A percentile compares a stretch with the other conserved stretches of the same genome.
Conservation (phyloP, 2,888 invertebrate genomes). For the Drosophila mayaguana region DNA sequence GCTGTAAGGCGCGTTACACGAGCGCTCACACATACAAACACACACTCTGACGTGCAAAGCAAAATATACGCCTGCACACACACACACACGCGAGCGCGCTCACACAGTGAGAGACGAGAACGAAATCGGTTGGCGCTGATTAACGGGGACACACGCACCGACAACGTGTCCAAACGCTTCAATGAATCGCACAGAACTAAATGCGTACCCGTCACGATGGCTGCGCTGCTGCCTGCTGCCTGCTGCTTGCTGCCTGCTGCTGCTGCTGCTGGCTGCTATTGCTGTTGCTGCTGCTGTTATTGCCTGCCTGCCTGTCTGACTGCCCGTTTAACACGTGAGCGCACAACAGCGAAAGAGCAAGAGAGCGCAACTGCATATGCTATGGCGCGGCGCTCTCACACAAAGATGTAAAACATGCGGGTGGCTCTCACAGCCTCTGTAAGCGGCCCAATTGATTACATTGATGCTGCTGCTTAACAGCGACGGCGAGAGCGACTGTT, state of each 20-base stretch:
- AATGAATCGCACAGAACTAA: conserved; percentile 84
- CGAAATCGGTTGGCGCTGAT: conserved; percentile 41
- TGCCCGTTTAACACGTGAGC: conserved; percentile 12
- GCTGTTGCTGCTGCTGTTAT: conserved; percentile 39
- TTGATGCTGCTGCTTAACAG: conserved; percentile 48
- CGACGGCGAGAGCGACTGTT: conserved; percentile 12
- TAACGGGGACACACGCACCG: conserved; percentile 47
- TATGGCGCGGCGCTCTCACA: conserved; percentile 17
- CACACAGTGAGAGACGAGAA: conserved; percentile 18
- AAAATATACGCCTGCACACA: conserved; percentile 10
- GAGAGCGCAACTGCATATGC: conserved; percentile 12
- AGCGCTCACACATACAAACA: conserved; percentile 29
- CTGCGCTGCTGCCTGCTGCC: conserved; percentile 36
- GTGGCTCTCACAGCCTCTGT: conserved; percentile 54
- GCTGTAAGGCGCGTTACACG: conserved; percentile 38
- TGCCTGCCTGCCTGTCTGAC: conserved; percentile 28
- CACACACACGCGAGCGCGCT: conserved; percentile 7
- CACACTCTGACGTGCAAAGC: conserved; percentile 12
- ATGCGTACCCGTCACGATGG: conserved; percentile 49
- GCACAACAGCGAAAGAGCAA: conserved; percentile 18
- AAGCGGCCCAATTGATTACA: conserved; percentile 39
- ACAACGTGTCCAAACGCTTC: conserved; percentile 83
- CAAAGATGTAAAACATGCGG: conserved; percentile 53
- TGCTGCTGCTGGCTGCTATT: conserved; percentile 19
- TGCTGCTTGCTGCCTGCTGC: conserved; percentile 22